Evolutionary conservation across 37 sponge, comb jelly and placozoan genomes (phyloP).

Genomic region (Amphimedon queenslandica): DNA sequence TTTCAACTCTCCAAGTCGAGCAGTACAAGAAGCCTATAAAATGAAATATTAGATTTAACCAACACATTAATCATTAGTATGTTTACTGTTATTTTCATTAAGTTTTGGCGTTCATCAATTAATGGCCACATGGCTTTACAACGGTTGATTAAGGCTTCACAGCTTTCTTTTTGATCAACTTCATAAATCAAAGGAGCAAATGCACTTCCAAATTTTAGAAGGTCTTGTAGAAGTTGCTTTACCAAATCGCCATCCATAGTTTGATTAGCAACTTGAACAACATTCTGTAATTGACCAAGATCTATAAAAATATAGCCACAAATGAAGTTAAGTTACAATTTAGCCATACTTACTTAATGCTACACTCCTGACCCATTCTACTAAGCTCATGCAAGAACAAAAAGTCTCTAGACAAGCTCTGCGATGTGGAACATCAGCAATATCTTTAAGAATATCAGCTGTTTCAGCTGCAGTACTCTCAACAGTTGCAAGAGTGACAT

Average conservation of each 20-base stretch:
- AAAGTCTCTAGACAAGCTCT: background rate
- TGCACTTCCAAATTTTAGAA: background rate
- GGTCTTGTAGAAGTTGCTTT: background rate
- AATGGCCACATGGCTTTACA: background rate
- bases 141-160: background rate
- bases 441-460: slow-evolving; percentile 3
- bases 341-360: background rate
- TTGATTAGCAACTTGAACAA: slow-evolving; percentile 6
- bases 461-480: background rate
- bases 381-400: background rate
- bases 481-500: slow-evolving; percentile 1
- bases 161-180: background rate
- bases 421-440: slow-evolving; percentile 4
- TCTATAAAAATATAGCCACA: background rate
- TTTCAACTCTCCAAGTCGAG: background rate
- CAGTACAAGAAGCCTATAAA: background rate
- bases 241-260: background rate
- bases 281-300: slow-evolving; percentile 1
- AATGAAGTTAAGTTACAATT: background rate
- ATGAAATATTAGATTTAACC: background rate
- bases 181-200: slow-evolving; percentile 12
- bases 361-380: background rate
- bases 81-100: background rate
- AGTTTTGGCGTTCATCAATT: background rate
- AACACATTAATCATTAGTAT: background rate